Evolutionary conservation across 2,113 vertebrate genomes (phyloP).

Genomic region (Cavia aperea): DNA sequence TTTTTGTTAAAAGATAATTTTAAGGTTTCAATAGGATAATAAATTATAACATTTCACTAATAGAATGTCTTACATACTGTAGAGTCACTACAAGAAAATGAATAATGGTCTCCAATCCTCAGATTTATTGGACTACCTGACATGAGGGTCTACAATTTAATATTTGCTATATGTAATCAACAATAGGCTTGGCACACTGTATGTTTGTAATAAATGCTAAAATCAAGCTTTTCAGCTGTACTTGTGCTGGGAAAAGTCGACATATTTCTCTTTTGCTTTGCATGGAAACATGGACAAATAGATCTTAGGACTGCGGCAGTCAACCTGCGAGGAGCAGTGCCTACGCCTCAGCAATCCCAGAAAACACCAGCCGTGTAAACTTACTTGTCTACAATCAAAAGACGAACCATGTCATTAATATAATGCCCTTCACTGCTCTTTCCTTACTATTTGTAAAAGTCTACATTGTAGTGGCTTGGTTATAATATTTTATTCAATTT

Average conservation of each 20-base stretch:
- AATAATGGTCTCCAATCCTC: not conserved
- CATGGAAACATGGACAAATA: not conserved
- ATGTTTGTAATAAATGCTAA: not conserved
- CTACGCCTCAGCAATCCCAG: not conserved
- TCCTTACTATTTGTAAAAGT: not conserved
- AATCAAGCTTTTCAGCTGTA: not conserved
- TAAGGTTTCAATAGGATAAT: not conserved
- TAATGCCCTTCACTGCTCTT: not conserved
- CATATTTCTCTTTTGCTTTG: not conserved
- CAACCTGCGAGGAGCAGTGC: not conserved
- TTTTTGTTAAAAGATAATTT: not conserved
- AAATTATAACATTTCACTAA: not conserved
- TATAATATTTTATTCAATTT: slow-evolving; percentile 1
- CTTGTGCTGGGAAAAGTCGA: not conserved
- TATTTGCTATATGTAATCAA: not conserved
- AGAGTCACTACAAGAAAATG: not conserved
- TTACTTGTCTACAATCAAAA: not conserved
- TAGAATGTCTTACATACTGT: not conserved
- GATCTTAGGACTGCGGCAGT: not conserved
- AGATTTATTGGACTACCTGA: not conserved
- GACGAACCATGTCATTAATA: not conserved
- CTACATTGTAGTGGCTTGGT: not conserved
- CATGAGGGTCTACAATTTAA: not conserved
- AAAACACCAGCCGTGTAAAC: not conserved
- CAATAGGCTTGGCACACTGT: not conserved